These are phyloP conservation scores for Peromyscus californicus DNA, from an alignment of 2,113 vertebrate genomes.

Conservation along the genomic window DNA sequence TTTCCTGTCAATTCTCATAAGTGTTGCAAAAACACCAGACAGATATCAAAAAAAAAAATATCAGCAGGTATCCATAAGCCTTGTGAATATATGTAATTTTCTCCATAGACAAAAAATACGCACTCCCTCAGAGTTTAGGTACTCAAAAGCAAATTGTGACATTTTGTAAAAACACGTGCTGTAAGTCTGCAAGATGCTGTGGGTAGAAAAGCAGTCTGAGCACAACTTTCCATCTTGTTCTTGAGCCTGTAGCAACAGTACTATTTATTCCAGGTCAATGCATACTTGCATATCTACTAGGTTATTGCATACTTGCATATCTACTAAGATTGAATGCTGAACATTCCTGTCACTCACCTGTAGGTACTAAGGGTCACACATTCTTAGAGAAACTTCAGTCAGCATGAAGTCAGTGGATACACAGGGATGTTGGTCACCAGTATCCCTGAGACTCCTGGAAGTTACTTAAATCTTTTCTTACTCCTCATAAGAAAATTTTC, in stretches of 20 bases:
- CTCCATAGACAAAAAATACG: not conserved
- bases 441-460: accelerated
- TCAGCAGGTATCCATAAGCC: not conserved
- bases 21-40: not conserved
- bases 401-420: accelerated
- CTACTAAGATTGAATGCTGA: not conserved
- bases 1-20: not conserved
- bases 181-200: not conserved
- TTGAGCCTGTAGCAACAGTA: not conserved
- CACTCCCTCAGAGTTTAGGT: not conserved
- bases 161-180: not conserved
- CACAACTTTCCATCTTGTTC: not conserved
- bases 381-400: not conserved
- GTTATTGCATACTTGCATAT: not conserved
- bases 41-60: not conserved
- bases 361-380: accelerated
- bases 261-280: not conserved
- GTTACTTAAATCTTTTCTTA: not conserved
- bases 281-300: not conserved
- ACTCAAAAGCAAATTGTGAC: not conserved
- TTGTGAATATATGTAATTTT: not conserved
- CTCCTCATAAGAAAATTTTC: not conserved
- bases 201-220: not conserved
- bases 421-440: not conserved
- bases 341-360: not conserved